These are phyloP conservation scores for Rynchops niger DNA, from an alignment of 2,113 vertebrate species.

Conservation along the genomic window DNA sequence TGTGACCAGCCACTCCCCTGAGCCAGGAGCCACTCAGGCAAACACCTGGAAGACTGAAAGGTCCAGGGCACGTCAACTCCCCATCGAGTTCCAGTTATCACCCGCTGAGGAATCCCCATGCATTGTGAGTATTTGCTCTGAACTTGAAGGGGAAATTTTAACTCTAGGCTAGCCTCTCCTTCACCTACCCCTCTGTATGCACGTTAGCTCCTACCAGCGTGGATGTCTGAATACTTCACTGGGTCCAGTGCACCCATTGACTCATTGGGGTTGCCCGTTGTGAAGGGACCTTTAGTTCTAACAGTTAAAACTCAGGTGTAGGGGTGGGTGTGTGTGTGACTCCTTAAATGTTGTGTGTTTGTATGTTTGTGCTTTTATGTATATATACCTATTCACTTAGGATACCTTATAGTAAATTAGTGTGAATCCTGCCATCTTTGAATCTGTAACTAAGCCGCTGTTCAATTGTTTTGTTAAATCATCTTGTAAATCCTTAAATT, in stretches of 20 bases:
- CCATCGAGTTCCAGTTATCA: no score
- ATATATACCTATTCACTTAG: background rate
- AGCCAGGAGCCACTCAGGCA: no score
- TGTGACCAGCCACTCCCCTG: no score
- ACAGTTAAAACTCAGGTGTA: background rate
- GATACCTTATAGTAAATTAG: background rate
- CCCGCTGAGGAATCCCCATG: no score
- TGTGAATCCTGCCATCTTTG: background rate
- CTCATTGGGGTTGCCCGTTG: background rate
- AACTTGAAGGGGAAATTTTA: no score
- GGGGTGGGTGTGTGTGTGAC: no score
- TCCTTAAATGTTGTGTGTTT: background rate
- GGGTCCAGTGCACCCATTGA: background rate
- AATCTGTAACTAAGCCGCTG: background rate
- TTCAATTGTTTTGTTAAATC: background rate
- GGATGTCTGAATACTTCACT: background rate
- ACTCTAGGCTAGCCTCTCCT: no score
- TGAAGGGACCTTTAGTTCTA: background rate
- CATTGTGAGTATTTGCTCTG: no score
- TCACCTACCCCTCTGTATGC: background rate
- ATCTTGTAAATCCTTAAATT: background rate
- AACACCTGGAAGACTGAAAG: no score
- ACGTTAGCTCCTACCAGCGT: background rate
- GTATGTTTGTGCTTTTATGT: background rate
- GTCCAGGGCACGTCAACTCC: no score